Base-by-base conservation (phyloP, 2,113 vertebrate genomes). In the Anseranas semipalmata region DNA sequence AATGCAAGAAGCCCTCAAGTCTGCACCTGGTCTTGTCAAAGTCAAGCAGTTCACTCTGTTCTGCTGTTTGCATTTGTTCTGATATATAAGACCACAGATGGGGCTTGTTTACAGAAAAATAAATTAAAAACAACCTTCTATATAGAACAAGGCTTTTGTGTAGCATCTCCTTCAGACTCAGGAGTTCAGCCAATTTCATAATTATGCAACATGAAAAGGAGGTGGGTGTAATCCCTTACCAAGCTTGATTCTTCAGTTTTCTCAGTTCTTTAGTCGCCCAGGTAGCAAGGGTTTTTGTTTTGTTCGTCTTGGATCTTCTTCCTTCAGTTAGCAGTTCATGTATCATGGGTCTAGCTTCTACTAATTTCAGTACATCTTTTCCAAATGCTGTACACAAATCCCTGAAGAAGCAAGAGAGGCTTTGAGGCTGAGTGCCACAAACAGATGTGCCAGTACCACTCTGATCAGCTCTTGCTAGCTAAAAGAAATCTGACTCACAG, bases 211-310 rank as follows among this genome's bases (percentile, higher is more conserved):
- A 24, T 1, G 48, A 70, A 22, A 9, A 22, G 17, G 68, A 45
- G 70, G n/a, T 5, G 6, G 67, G 80, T 12, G 75, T 13, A 5
- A 80, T 16, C 24, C 78, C 97, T 98, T 95, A 99, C 99, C 99
- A 99, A 98, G 99, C 99, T 97, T 99, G 99, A 95, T 99, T 99
- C 98, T 99, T 99, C 68, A 99, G 98, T 97, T 99, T 99, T 81
- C 99, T 99, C 93, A 99, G 99, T 96, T 99, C 99, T 98, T 99
- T 99, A 76, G 99, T 99, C 93, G 99, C 99, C 99, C 99, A 99
- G 66, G 99, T 99, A 15, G 99, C 99, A 39, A 99, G 98, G 25
- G 99, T 99, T 98, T 99, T 99, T 60, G 99, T 99, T 98, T 99
- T 99, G 98, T 97, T 98, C 96, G 99, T 99, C 97, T 99, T 99